A percentile compares a stretch with the other conserved stretches of the same genome.
Conservation (phyloP, 2,888 invertebrate genomes). For the Melinopterus prodromus region DNA sequence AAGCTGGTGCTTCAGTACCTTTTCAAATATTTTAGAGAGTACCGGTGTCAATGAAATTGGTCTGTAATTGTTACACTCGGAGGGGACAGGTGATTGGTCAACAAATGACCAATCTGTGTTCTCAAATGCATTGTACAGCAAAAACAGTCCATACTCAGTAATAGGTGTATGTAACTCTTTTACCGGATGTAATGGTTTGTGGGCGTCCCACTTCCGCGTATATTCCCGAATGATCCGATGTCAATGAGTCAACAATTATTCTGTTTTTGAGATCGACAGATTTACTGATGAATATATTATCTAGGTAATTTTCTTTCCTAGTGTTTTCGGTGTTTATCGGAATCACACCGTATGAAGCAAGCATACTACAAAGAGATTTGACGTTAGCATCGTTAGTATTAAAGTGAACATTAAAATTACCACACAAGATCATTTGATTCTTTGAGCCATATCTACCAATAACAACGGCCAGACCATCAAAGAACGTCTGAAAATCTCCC, state of each 20-base stretch:
- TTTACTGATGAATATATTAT: neutral
- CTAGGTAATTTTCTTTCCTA: neutral
- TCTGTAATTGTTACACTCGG: neutral
- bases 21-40: neutral
- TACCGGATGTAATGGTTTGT: neutral
- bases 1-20: neutral
- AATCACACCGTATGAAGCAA: neutral
- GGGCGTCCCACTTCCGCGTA: neutral
- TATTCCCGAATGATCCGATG: neutral
- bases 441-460: neutral
- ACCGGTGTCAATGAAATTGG: neutral
- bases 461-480: neutral
- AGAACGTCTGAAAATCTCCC: neutral
- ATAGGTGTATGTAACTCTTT: neutral
- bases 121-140: too few species aligned
- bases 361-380: neutral
- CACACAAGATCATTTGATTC: neutral
- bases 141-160: neutral
- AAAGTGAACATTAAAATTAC: neutral
- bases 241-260: neutral
- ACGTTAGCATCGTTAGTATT: neutral
- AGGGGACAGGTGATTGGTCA: neutral
- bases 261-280: neutral
- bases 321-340: neutral
- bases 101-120: too few species aligned